Evolutionary conservation across 1,140 invertebrate species (phyloP), one percentile per base, ranked within the genome.

Genomic region (Drosophila obscura): DNA sequence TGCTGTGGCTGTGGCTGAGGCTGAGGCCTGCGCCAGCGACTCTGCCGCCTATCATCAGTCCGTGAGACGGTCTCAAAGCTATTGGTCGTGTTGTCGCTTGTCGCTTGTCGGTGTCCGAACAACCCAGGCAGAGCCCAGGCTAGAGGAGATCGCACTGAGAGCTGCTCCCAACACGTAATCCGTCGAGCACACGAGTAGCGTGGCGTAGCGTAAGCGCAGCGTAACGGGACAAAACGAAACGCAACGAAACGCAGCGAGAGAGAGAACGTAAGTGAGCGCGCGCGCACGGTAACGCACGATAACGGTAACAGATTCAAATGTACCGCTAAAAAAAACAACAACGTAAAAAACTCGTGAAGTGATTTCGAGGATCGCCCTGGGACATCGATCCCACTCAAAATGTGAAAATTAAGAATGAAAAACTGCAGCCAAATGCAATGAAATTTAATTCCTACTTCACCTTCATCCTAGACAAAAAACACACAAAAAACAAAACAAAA

Each of bases 51-150:
- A 88, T 90, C 82, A 90, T 90, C 87, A 90, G 87, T 90, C 87
- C 82, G 82, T 77, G 87, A 90, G 87, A 90, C 87, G 87, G 87
- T 90, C 87, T 90, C 87, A 90, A 90, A 90, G 88, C 87, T 90
- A 83, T 87, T 90, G 87, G 87, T 90, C 87, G 87, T 90, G 87
- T 90, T 83, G 88, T 87, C 82, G 82, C 83, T 88, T 82, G 83
- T 87, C 82, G 83, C 83, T 88, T 82, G 83, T 87, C 82, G 83
- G 83, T 68, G 83, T 68, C 76, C 75, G 61, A 66, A 69, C 65
- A 63, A 68, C 68, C 62, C 71, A 56, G 53, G 57, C 28, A 50
- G 71, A 58, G 61, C 48, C 58, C 64, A 66, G 52, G 60, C 15
- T 53, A 26, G 67, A 62, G 39, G 67, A 62, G 39, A 68, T 67